A percentile compares a stretch with the other conserved stretches of the same genome.
These are phyloP conservation scores for Drosophila oshimai DNA, from an alignment of 1,140 invertebrate species.

Conservation along the genomic window DNA sequence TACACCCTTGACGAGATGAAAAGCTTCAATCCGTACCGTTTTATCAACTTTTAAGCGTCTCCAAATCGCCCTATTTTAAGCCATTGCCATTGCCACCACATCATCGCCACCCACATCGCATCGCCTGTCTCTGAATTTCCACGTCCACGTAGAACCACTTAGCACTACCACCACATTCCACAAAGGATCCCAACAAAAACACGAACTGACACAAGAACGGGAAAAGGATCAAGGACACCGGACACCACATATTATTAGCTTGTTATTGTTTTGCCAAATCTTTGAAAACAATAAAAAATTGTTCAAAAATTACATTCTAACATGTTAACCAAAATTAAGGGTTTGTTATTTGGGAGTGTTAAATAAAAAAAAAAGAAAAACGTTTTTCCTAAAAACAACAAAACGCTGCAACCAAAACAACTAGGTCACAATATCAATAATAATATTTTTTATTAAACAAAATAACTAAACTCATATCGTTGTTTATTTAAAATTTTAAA, in stretches of 20 bases:
- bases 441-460: no score
- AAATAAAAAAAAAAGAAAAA: no score
- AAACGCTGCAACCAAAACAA: no score
- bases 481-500: background rate
- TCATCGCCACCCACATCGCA: background rate
- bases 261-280: background rate
- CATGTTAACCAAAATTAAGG: background rate
- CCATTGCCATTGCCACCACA: background rate
- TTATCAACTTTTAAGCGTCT: conserved; percentile 48
- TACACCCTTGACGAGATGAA: conserved; percentile 72
- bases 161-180: background rate
- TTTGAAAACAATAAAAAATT: conserved; percentile 46
- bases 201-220: background rate
- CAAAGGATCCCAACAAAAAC: conserved; percentile 3
- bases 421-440: no score
- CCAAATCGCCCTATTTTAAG: conserved; percentile 1
- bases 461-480: no score
- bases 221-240: background rate
- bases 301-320: conserved; percentile 44
- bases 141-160: background rate
- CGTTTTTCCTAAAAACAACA: no score
- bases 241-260: background rate
- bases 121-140: background rate
- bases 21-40: conserved; percentile 69
- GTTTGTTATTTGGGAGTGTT: background rate